A percentile compares a stretch with the other conserved stretches of the same genome.
These are phyloP conservation scores for Parascotia fuliginaria DNA, from an alignment of 2,888 invertebrate species.

Conservation along the genomic window DNA sequence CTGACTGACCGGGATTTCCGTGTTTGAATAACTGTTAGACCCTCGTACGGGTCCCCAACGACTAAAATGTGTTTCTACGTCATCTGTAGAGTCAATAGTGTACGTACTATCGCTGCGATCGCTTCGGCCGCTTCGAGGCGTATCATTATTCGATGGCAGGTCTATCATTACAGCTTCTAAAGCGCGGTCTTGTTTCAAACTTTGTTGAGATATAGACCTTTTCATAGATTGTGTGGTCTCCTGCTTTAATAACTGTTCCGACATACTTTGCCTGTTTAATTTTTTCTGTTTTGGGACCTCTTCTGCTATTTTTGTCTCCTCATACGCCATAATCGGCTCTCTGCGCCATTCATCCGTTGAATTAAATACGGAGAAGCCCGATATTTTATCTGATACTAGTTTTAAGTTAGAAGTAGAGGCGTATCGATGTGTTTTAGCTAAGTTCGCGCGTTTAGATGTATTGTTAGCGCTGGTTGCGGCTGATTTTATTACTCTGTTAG, in stretches of 20 bases:
- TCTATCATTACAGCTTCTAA: slow-evolving; percentile 78
- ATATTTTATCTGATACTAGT: slow-evolving; percentile 75
- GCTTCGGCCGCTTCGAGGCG: slow-evolving; percentile 55
- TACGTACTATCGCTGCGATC: slow-evolving; percentile 49
- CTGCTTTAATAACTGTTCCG: slow-evolving; percentile 61
- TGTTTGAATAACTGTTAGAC: slow-evolving; percentile 78
- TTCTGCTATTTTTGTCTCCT: slow-evolving; percentile 48
- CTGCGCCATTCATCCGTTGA: slow-evolving; percentile 56
- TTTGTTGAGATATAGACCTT: slow-evolving; percentile 72
- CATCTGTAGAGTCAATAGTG: slow-evolving; percentile 48
- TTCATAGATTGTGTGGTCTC: slow-evolving; percentile 49
- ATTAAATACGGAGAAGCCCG: slow-evolving; percentile 75
- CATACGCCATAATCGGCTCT: slow-evolving; percentile 78
- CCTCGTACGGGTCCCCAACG: slow-evolving; percentile 82
- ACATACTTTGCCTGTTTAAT: slow-evolving; percentile 66
- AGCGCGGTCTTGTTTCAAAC: slow-evolving; percentile 71
- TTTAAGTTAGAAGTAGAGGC: slow-evolving; percentile 76
- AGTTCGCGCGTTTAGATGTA: slow-evolving; percentile 63
- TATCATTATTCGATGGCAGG: slow-evolving; percentile 64
- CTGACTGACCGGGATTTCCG: slow-evolving; percentile 69
- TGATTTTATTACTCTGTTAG: slow-evolving; percentile 59
- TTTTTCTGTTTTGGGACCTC: slow-evolving; percentile 54
- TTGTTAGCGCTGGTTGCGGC: slow-evolving; percentile 58
- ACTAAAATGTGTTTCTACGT: slow-evolving; percentile 61
- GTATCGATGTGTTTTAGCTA: slow-evolving; percentile 64